A percentile compares a stretch with the other conserved stretches of the same genome.
These are phyloP conservation scores for Parnassius orleans DNA, from an alignment of 2,888 invertebrate species.

Conservation along the genomic window DNA sequence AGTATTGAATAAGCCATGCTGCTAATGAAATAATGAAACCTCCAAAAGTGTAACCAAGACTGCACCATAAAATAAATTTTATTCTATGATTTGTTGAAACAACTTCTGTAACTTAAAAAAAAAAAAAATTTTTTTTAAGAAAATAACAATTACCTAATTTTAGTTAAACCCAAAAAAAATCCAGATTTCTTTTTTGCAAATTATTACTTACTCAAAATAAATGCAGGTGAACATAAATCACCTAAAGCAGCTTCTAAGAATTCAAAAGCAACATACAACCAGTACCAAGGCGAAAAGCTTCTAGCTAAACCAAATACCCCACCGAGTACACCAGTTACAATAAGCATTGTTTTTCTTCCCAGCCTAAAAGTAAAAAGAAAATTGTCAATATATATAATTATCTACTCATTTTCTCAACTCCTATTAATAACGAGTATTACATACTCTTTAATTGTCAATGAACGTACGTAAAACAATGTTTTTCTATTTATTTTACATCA, in stretches of 20 bases:
- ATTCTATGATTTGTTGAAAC: slow-evolving; percentile 56
- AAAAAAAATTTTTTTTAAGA: background rate
- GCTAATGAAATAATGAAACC: slow-evolving; percentile 44
- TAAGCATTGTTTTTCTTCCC: slow-evolving; percentile 55
- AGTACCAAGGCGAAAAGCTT: slow-evolving; percentile 58
- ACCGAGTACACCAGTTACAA: slow-evolving; percentile 56
- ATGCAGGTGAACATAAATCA: slow-evolving; percentile 60
- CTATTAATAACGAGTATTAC: too few species aligned
- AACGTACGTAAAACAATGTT: too few species aligned
- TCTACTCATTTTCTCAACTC: too few species aligned
- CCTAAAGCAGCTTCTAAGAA: slow-evolving; percentile 63
- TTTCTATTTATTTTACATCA: too few species aligned
- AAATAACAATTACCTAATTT: too few species aligned
- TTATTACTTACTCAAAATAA: slow-evolving; percentile 52
- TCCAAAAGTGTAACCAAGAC: slow-evolving; percentile 51
- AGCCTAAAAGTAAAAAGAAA: slow-evolving; percentile 41
- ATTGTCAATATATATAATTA: too few species aligned
- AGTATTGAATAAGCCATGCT: slow-evolving; percentile 79
- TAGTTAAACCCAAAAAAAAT: too few species aligned
- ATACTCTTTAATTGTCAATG: too few species aligned
- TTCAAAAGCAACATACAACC: slow-evolving; percentile 59
- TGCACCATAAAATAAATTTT: slow-evolving; percentile 47
- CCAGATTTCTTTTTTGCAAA: too few species aligned
- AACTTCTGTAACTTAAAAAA: slow-evolving; percentile 61
- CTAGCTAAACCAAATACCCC: slow-evolving; percentile 54